These are phyloP conservation scores for Perognathus longimembris DNA, from an alignment of 2,113 vertebrate species.

Conservation along the genomic window DNA sequence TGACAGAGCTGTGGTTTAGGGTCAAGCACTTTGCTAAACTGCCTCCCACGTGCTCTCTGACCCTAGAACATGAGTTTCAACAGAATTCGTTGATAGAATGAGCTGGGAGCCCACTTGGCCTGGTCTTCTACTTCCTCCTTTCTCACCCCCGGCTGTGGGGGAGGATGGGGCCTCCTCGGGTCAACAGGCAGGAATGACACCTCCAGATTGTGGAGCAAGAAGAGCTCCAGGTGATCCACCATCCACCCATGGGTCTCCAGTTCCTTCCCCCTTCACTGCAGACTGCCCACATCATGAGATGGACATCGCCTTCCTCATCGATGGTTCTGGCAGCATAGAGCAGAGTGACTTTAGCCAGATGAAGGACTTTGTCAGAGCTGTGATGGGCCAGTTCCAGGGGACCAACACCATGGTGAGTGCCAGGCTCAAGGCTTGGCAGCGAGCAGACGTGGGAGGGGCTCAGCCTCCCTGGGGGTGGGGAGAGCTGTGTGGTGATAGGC, in stretches of 20 bases:
- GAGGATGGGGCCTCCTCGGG: background rate
- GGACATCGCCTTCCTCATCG: conserved; percentile 81
- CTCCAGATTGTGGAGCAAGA: background rate
- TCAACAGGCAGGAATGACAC: background rate
- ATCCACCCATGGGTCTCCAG: accelerated
- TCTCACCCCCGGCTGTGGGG: background rate
- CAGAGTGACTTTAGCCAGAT: conserved; percentile 67
- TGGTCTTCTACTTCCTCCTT: background rate
- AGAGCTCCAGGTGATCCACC: background rate
- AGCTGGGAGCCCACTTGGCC: background rate
- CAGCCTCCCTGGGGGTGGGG: background rate
- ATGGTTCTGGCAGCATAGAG: conserved; percentile 77
- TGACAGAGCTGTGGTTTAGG: background rate
- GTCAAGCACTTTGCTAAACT: too few relatives aligned
- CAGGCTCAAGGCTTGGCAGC: background rate
- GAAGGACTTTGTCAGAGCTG: conserved; percentile 77
- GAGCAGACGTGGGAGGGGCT: background rate
- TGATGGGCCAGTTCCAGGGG: conserved; percentile 72
- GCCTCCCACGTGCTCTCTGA: background rate
- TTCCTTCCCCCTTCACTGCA: conserved; percentile 20
- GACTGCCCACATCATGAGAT: conserved; percentile 69
- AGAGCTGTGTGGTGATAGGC: background rate
- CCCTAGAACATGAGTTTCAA: background rate
- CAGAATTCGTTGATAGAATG: background rate
- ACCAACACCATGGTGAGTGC: conserved; percentile 72